phyloP scores from a whole-genome alignment of 2,888 invertebrate genomes.

The Tipula confusa region DNA sequence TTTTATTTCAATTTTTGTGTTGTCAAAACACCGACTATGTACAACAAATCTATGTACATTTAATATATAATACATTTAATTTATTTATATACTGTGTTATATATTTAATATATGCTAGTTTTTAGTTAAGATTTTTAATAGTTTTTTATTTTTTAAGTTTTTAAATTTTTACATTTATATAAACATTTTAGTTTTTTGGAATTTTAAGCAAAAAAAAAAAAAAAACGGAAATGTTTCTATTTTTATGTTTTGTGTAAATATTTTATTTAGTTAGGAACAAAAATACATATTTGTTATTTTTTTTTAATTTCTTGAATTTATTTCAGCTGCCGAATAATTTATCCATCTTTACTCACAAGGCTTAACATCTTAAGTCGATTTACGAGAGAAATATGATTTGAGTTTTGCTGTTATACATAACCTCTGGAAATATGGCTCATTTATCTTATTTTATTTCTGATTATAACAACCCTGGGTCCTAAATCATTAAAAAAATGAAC shows the following conservation, averaged over 20 bases:
- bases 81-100: background rate
- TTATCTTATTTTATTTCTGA: too few relatives aligned
- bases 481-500: too few relatives aligned
- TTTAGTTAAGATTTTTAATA: background rate
- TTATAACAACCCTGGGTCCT: too few relatives aligned
- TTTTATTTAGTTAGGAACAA: background rate
- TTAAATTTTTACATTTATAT: slow-evolving; percentile 7
- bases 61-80: background rate
- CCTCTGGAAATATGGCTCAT: too few relatives aligned
- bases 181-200: background rate
- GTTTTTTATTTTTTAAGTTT: background rate
- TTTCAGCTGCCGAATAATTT: background rate
- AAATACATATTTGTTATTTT: background rate
- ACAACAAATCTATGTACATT: slow-evolving; percentile 3
- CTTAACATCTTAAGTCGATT: too few relatives aligned
- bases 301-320: background rate
- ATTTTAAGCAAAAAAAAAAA: background rate
- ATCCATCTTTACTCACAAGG: background rate
- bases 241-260: background rate
- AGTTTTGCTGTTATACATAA: too few relatives aligned
- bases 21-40: background rate
- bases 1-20: background rate
- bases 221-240: too few relatives aligned
- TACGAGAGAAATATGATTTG: too few relatives aligned
- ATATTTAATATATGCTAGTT: background rate